These are phyloP conservation scores for Pelecanus crispus DNA, from an alignment of 2,113 vertebrate genomes.

Conservation along the genomic window DNA sequence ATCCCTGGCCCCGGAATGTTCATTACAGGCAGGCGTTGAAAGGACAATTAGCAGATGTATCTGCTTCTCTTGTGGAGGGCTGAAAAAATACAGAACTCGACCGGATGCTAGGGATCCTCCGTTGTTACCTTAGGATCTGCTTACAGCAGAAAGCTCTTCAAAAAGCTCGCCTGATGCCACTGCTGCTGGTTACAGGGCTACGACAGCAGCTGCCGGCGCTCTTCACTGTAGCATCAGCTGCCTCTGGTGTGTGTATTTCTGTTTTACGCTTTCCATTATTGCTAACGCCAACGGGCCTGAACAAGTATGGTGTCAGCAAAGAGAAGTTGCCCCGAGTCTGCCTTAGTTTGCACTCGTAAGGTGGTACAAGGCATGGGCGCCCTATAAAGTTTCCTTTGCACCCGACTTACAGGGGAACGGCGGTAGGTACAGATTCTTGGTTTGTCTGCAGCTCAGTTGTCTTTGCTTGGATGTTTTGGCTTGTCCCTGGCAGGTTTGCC, in stretches of 20 bases:
- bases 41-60: not conserved
- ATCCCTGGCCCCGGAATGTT: not conserved
- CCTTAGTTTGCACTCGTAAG: not conserved
- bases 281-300: not conserved
- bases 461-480: not conserved
- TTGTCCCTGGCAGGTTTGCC: not conserved
- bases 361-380: not conserved
- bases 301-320: not conserved
- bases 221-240: not conserved
- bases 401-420: not conserved
- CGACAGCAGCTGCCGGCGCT: not conserved
- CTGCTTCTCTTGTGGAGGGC: not conserved
- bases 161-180: not conserved
- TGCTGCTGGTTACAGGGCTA: not conserved
- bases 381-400: not conserved
- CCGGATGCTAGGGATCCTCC: not conserved
- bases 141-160: not conserved
- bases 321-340: not conserved
- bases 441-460: not conserved
- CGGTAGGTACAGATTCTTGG: not conserved
- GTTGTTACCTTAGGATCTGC: not conserved
- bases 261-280: not conserved
- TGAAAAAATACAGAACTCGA: not conserved
- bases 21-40: not conserved
- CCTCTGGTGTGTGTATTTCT: not conserved